phyloP scores from a whole-genome alignment of 2,113 vertebrate species.

The Syrmaticus mikado region DNA sequence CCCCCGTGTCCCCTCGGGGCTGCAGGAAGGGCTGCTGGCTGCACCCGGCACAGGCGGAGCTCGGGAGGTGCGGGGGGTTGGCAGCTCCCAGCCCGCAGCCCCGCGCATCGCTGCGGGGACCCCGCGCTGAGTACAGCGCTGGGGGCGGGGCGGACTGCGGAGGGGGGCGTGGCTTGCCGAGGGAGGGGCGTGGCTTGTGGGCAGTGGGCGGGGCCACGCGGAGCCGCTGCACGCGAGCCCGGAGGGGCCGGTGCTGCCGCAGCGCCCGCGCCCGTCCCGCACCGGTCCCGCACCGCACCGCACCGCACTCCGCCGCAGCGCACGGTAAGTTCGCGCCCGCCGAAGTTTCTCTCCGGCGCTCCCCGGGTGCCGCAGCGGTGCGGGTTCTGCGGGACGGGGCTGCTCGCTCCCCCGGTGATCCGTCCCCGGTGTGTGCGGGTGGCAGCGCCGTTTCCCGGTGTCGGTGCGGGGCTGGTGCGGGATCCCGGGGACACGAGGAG shows the following conservation, averaged over 20 bases:
- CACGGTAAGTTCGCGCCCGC: neutral
- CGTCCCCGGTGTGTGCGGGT: no score
- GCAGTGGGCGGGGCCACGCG: neutral
- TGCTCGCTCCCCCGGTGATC: no score
- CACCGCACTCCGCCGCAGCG: neutral
- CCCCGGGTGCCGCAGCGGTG: neutral
- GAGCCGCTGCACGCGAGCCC: neutral
- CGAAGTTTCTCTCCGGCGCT: slow-evolving; percentile 16
- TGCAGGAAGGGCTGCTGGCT: neutral
- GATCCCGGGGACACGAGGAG: neutral
- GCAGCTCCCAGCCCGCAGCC: no score
- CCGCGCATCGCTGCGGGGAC: neutral
- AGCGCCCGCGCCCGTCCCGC: neutral
- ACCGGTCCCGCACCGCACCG: neutral
- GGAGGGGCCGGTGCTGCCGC: slow-evolving; percentile 14
- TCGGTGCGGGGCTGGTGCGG: neutral
- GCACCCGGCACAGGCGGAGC: neutral
- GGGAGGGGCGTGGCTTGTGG: neutral
- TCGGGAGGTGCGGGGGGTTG: no score
- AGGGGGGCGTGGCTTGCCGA: neutral
- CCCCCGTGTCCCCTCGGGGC: neutral
- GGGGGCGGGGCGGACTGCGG: neutral
- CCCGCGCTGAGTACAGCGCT: no score
- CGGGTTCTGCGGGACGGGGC: no score
- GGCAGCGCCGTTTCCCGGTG: neutral